Conservation (phyloP, 2,888 invertebrate genomes). For the Apeira syringaria region DNA sequence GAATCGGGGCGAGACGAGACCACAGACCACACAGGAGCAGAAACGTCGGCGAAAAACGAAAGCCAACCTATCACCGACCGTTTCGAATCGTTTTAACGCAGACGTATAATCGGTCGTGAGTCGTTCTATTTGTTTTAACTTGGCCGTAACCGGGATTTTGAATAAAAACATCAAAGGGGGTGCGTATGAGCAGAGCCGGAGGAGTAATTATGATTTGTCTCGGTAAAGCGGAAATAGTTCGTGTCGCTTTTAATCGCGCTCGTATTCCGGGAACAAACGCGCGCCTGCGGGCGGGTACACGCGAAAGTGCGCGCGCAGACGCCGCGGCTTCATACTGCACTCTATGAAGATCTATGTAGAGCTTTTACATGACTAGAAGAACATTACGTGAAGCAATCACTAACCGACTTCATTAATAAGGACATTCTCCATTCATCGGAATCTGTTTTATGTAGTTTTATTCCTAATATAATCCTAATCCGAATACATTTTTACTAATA, state of each 20-base stretch:
- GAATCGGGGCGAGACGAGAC: slow-evolving; percentile 32
- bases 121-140: slow-evolving; percentile 82
- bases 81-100: slow-evolving; percentile 79
- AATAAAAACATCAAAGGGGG: slow-evolving; percentile 83
- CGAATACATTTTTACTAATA: too few relatives aligned
- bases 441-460: too few relatives aligned
- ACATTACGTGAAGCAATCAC: too few relatives aligned
- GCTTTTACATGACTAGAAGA: too few relatives aligned
- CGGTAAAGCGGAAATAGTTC: slow-evolving; percentile 81
- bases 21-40: slow-evolving; percentile 76
- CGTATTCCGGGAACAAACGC: slow-evolving; percentile 64
- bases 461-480: too few relatives aligned
- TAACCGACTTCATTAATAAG: too few relatives aligned
- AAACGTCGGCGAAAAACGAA: slow-evolving; percentile 62
- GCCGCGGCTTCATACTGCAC: too few relatives aligned
- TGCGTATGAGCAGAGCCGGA: slow-evolving; percentile 71
- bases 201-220: slow-evolving; percentile 81
- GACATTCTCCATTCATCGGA: too few relatives aligned
- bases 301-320: slow-evolving; percentile 29
- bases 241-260: slow-evolving; percentile 75
- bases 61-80: slow-evolving; percentile 77
- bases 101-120: slow-evolving; percentile 76
- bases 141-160: slow-evolving; percentile 75
- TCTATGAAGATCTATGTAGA: too few relatives aligned
- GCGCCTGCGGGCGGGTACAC: slow-evolving; percentile 26